Percentiles rank a stretch among this genome's conserved stretches.
phyloP scores from a whole-genome alignment of 2,113 vertebrate genomes.

The Anarhynchus alexandrinus region DNA sequence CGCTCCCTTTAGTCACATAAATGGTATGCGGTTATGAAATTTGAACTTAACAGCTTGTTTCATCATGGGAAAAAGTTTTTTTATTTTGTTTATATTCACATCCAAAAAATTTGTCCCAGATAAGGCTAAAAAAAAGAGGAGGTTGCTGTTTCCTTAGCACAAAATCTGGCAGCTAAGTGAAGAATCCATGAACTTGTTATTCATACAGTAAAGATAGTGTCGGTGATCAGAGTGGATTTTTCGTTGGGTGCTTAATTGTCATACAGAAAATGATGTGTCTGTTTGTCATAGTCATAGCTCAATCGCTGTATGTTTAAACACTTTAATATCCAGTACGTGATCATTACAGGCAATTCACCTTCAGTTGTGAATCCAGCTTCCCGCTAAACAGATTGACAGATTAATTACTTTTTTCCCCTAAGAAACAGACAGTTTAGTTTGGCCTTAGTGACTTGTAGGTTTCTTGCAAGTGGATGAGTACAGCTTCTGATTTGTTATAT shows the following conservation, averaged over 20 bases:
- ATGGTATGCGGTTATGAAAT: slow-evolving; percentile 49
- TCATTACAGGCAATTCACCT: slow-evolving; percentile 42
- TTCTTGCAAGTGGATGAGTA: slow-evolving; percentile 30
- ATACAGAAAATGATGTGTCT: slow-evolving; percentile 32
- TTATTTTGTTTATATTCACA: not conserved
- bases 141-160: slow-evolving; percentile 8
- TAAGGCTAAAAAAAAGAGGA: not conserved
- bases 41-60: slow-evolving; percentile 44
- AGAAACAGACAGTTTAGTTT: slow-evolving; percentile 50
- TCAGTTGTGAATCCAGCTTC: slow-evolving; percentile 46
- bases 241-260: not conserved
- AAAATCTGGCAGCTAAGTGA: slow-evolving; percentile 25
- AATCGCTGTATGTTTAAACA: slow-evolving; percentile 38
- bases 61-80: not conserved
- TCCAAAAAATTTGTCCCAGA: not conserved
- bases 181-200: not conserved
- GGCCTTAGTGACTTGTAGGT: slow-evolving; percentile 34
- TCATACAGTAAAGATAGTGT: not conserved
- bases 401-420: slow-evolving; percentile 51
- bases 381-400: slow-evolving; percentile 49
- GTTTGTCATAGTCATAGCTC: slow-evolving; percentile 33
- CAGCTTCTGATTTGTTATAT: slow-evolving; percentile 42
- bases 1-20: slow-evolving; percentile 46
- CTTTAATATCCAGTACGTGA: slow-evolving; percentile 21
- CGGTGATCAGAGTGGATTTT: not conserved